phyloP scores from a whole-genome alignment of 2,113 vertebrate species.

The Oenanthe melanoleuca region DNA sequence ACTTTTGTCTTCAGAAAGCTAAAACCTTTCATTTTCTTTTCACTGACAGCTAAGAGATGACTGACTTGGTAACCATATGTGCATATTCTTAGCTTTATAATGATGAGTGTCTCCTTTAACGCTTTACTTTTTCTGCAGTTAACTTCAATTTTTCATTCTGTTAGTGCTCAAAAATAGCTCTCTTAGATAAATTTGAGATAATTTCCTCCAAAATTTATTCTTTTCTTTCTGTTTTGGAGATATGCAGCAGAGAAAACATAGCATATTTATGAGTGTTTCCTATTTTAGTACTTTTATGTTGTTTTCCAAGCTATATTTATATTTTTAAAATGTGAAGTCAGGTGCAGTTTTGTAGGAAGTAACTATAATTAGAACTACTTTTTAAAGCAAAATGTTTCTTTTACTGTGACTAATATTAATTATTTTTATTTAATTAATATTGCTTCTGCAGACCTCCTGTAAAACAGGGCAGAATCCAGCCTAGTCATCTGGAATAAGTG shows the following conservation, averaged over 20 bases:
- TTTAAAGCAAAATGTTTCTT: not conserved
- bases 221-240: not conserved
- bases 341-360: not conserved
- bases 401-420: not conserved
- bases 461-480: not conserved
- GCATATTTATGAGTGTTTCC: not conserved
- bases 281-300: conserved; percentile 6
- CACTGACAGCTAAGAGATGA: not conserved
- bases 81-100: not conserved
- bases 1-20: not conserved
- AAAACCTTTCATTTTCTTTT: not conserved
- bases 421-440: not conserved
- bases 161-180: not conserved
- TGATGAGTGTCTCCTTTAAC: not conserved
- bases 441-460: not conserved
- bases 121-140: not conserved
- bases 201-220: not conserved
- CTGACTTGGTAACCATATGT: not conserved
- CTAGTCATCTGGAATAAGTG: not conserved
- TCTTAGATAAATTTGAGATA: not conserved
- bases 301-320: not conserved
- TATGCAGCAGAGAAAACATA: not conserved
- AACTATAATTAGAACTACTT: not conserved
- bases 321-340: not conserved
- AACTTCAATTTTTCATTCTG: not conserved